These are phyloP conservation scores for Aleiodes sp. DNA, from an alignment of 1,140 invertebrate species.

Conservation along the genomic window DNA sequence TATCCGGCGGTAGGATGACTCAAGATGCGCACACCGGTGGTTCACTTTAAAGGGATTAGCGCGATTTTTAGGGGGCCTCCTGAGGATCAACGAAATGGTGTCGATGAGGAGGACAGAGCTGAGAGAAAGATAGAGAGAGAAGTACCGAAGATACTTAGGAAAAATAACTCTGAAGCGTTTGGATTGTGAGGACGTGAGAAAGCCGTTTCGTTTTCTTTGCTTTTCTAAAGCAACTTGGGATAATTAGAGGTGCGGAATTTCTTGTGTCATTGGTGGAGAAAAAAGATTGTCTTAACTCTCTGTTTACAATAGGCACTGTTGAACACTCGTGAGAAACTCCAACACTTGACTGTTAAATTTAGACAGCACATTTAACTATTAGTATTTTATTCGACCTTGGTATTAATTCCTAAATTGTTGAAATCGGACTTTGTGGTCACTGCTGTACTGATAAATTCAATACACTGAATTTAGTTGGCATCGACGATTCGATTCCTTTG, in stretches of 20 bases:
- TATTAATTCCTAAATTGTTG: background rate
- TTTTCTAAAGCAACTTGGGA: conserved; percentile 5
- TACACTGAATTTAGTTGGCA: no score
- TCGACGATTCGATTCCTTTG: no score
- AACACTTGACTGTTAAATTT: background rate
- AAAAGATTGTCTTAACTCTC: conserved; percentile 16
- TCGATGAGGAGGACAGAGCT: background rate
- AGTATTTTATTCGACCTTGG: background rate
- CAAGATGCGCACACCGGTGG: conserved; percentile 7
- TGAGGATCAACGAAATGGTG: background rate
- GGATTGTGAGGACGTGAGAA: conserved; percentile 44
- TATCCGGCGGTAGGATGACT: conserved; percentile 41
- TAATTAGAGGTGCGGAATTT: conserved; percentile 39
- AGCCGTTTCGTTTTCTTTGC: conserved; percentile 40
- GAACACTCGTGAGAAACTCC: conserved; percentile 27
- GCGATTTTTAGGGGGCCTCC: conserved; percentile 40
- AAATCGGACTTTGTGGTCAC: no score
- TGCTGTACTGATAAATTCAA: no score
- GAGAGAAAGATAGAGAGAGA: background rate
- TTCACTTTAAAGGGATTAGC: conserved; percentile 54
- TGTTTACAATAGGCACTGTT: conserved; percentile 34
- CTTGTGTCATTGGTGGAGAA: conserved; percentile 17
- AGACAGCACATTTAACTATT: background rate
- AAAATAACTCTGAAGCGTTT: conserved; percentile 43
- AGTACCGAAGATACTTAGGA: background rate